Evolutionary conservation across 2,797 vertebrate species (phyloP), one percentile per base, ranked within the genome.

Genomic region (Pseudomugil tenellus): DNA sequence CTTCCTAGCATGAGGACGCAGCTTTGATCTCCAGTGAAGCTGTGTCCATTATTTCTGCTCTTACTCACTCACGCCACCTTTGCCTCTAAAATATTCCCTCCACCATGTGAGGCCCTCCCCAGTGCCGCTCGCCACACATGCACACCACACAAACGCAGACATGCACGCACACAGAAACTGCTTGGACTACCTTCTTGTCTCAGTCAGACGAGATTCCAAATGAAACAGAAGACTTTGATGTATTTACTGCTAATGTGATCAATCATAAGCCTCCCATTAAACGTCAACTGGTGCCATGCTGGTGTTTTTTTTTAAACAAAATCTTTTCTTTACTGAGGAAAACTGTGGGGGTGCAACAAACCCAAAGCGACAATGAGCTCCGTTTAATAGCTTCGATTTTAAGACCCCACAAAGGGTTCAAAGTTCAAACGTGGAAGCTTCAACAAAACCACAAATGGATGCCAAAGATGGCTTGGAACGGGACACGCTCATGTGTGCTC

Each of bases 1-100:
- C 76, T 67, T 23, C 55, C 75, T 55, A 23, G 75, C 62, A 72
- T 65, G 31, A 64, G 72, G 67, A 9, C 32, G 16, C 8, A 11
- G 70, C 91, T 93, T 93, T 93, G 91, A 93, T 93, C 86, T 83
- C 81, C 92, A 91, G 93, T 89, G 90, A 93, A 92, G 85, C 87
- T 56, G 70, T 53, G 68, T 85, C 82, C 77, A 43, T 86, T 80
- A 77, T 75, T 86, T 72, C 91, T 93, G 92, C 79, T 89, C 88
- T 92, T 79, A 74, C 85, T 92, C 89, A 90, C 80, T 89, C 87
- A 89, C 91, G 88, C 89, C 90, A 89, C 81, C 87, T 90, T 90
- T 80, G 76, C 88, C 89, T 90, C 84, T 84, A 65, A 85, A 78
- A 76, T 74, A 58, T 67, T 71, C 76, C 63, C 52, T 3, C 89